Evolutionary conservation across 2,113 vertebrate genomes (phyloP), one percentile per base, ranked within the genome.

Genomic region (Dolichallabes microphthalmus): DNA sequence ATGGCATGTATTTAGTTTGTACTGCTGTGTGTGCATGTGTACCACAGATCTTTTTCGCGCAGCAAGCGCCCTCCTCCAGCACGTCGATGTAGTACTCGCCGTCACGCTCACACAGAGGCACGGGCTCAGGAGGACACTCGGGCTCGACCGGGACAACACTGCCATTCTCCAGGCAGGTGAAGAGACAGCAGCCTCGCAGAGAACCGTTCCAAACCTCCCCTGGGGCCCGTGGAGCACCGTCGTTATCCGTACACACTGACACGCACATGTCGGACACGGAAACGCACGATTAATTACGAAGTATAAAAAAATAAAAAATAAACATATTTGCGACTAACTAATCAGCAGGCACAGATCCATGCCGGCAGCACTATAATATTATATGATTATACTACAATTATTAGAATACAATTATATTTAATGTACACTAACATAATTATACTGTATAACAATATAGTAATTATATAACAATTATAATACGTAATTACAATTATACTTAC

Each of bases 191-290:
- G 80, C 96, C 91, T n/a, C 94, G 95, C 50, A 87, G 11, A 9
- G 97, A 97, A 55, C 94, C 96, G 87, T 97, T 98, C 98, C 98
- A 99, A 88, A 96, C 89, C 89, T 99, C 98, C 15, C 96, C 97
- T 15, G 96, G 93, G 76, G 94, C 92, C 9, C 80, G 95, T 0
- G 98, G 97, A 5, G 93, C 93, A 9, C 95, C 97, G 78, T 96
- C 96, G 60, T 95, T 95, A 87, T 98, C 98, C 64, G 97, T 98
- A 88, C 98, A 99, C 2, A 94, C 98, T 99, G 88, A 69, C 9
- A 52, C 11, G 52, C 4, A 58, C 63, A 57, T 4, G 32, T 50
- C 22, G 7, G 22, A 73, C 27, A 77, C 30, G 77, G 11, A 69
- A 58, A 81, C 58, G 68, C 45, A 82, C 25, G 9, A 39, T 32